phyloP scores from a whole-genome alignment of 2,113 vertebrate genomes.

The Uria lomvia region DNA sequence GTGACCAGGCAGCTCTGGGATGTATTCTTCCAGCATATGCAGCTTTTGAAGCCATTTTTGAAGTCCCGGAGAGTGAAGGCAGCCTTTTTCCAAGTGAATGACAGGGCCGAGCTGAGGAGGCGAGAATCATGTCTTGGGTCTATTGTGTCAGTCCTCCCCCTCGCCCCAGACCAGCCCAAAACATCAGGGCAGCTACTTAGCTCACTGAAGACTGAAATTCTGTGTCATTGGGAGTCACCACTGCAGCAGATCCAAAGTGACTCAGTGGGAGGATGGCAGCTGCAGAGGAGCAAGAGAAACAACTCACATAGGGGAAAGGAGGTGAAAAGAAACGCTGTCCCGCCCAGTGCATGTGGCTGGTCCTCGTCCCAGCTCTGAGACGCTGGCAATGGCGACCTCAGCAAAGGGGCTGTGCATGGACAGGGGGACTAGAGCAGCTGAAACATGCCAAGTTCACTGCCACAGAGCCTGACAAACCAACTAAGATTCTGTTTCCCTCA shows the following conservation, averaged over 20 bases:
- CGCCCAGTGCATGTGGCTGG: not conserved
- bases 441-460: not conserved
- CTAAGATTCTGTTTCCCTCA: not conserved
- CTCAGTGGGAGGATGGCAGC: not conserved
- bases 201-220: not conserved
- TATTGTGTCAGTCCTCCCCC: not conserved
- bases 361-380: not conserved
- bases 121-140: not conserved
- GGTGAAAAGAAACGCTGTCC: not conserved
- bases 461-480: fast-evolving
- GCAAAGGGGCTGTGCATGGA: not conserved
- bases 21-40: not conserved
- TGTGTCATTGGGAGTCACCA: not conserved
- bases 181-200: not conserved
- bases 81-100: not conserved
- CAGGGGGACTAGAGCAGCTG: not conserved
- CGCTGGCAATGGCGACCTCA: not conserved
- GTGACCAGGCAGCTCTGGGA: not conserved
- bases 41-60: not conserved
- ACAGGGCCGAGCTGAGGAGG: not conserved
- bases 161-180: not conserved
- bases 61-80: not conserved
- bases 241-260: not conserved
- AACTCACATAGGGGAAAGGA: not conserved
- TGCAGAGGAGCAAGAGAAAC: not conserved